Percentiles rank a stretch among this genome's conserved stretches.
These are phyloP conservation scores for Noctua janthina DNA, from an alignment of 2,888 invertebrate genomes.

Conservation along the genomic window DNA sequence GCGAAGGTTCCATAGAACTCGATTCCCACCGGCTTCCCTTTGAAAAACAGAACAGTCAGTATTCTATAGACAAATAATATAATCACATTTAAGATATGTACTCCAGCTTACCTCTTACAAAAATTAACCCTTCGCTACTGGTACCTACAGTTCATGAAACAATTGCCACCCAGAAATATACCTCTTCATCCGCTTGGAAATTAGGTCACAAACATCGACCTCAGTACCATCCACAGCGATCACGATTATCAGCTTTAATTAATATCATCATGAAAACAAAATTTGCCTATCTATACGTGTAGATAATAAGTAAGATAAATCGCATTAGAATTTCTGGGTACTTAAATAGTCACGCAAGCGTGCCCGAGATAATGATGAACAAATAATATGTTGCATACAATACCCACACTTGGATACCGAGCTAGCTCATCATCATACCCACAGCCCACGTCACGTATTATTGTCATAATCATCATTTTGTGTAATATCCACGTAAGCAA, in stretches of 20 bases:
- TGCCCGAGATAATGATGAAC: constrained; percentile 60
- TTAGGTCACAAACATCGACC: neutral
- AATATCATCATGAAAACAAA: constrained; percentile 10
- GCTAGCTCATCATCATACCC: constrained; percentile 17
- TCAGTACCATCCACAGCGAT: neutral
- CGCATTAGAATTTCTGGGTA: constrained; percentile 55
- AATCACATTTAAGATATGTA: no score
- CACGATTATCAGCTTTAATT: constrained; percentile 28
- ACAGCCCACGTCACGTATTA: constrained; percentile 45
- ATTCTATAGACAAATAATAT: no score
- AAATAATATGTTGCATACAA: constrained; percentile 62
- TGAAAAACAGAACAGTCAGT: no score
- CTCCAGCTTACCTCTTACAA: no score
- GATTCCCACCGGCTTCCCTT: no score
- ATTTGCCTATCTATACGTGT: constrained; percentile 32
- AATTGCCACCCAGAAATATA: neutral
- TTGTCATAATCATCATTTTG: constrained; percentile 35
- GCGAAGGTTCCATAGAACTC: no score
- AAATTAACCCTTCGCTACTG: no score
- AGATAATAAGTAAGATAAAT: constrained; percentile 43
- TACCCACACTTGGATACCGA: constrained; percentile 32
- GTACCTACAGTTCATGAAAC: neutral
- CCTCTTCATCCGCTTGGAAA: neutral
- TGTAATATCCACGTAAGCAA: constrained; percentile 12
- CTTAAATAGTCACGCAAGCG: constrained; percentile 56